These are phyloP conservation scores for Nixonia krombeini DNA, from an alignment of 1,140 invertebrate genomes.

Conservation along the genomic window DNA sequence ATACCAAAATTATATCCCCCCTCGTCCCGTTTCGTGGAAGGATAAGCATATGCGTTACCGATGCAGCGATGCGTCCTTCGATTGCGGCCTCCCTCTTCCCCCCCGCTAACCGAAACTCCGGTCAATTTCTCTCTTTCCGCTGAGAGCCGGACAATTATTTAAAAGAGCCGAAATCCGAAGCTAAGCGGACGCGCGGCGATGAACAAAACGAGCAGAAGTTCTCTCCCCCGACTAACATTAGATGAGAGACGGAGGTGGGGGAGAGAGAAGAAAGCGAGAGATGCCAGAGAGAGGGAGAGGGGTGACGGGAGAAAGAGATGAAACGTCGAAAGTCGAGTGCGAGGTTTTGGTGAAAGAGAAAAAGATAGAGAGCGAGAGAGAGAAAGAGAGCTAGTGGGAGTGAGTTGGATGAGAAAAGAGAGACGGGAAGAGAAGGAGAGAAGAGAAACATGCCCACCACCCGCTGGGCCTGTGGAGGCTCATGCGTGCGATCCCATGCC, in stretches of 20 bases:
- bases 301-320: slow-evolving; percentile 11
- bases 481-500: slow-evolving; percentile 61
- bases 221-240: slow-evolving; percentile 41
- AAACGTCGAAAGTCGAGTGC: slow-evolving; percentile 28
- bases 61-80: slow-evolving; percentile 50
- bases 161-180: slow-evolving; percentile 56
- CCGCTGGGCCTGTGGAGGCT: slow-evolving; percentile 63
- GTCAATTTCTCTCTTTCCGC: slow-evolving; percentile 39
- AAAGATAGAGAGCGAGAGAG: slow-evolving; percentile 21
- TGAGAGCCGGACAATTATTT: slow-evolving; percentile 57
- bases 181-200: slow-evolving; percentile 50
- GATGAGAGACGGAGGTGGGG: slow-evolving; percentile 23
- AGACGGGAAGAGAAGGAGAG: slow-evolving; percentile 23
- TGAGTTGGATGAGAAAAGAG: slow-evolving; percentile 19
- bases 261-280: slow-evolving; percentile 5
- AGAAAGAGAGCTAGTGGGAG: slow-evolving; percentile 20
- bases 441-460: slow-evolving; percentile 54
- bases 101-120: slow-evolving; percentile 10
- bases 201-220: slow-evolving; percentile 29
- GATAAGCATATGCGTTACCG: slow-evolving; percentile 46
- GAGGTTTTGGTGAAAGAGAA: slow-evolving; percentile 29
- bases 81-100: slow-evolving; percentile 43
- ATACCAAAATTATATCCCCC: slow-evolving; percentile 14
- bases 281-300: background rate
- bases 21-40: slow-evolving; percentile 34